A percentile compares a stretch with the other conserved stretches of the same genome.
phyloP scores from a whole-genome alignment of 2,113 vertebrate genomes.

The Empidonax traillii region DNA sequence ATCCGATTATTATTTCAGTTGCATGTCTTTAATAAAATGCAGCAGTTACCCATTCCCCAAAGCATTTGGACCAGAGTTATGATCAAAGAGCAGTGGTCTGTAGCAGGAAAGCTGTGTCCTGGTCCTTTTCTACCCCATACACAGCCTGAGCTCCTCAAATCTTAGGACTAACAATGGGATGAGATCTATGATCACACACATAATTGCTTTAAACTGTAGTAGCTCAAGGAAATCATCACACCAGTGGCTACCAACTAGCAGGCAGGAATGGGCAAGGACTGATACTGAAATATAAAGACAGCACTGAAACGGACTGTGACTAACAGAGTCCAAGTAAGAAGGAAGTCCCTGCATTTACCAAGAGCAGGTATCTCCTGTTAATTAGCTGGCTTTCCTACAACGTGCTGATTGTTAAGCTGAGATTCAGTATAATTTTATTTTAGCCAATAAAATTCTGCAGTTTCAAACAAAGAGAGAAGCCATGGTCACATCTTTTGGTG shows the following conservation, averaged over 20 bases:
- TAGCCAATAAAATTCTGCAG: not conserved
- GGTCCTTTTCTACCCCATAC: not conserved
- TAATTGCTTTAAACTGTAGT: not conserved
- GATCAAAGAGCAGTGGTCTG: not conserved
- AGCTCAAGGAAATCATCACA: not conserved
- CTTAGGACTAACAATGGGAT: not conserved
- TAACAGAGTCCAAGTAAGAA: not conserved
- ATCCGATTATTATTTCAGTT: conserved; percentile 63
- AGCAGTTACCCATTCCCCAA: conserved; percentile 19
- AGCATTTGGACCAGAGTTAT: not conserved
- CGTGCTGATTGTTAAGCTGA: not conserved
- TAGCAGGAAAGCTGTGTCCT: not conserved
- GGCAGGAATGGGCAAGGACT: not conserved
- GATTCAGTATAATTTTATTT: not conserved
- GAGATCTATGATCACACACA: not conserved
- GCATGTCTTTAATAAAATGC: conserved; percentile 56
- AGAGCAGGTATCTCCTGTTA: not conserved
- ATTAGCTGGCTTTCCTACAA: not conserved
- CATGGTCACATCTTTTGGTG: not conserved
- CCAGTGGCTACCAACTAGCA: not conserved
- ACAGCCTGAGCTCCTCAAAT: not conserved
- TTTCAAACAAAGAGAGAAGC: not conserved
- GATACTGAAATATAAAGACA: not conserved
- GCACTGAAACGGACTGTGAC: not conserved
- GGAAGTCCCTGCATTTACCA: not conserved